phyloP scores from a whole-genome alignment of 2,113 vertebrate genomes.

The Ciconia stormi region DNA sequence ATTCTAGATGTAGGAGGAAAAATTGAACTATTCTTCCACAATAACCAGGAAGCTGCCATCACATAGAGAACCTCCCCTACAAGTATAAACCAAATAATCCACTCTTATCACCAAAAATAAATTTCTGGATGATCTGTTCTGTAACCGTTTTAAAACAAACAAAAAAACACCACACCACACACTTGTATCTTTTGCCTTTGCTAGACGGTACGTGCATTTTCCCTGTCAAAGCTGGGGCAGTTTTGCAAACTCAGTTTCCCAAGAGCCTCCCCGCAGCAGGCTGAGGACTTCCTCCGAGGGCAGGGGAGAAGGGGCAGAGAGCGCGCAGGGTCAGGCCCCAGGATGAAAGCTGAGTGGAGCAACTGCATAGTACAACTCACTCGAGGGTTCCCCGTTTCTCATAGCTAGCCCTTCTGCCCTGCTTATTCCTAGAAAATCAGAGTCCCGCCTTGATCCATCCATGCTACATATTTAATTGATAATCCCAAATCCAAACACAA shows the following conservation, averaged over 20 bases:
- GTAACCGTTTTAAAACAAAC: background rate
- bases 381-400: accelerated
- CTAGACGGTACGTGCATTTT: accelerated
- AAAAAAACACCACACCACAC: background rate
- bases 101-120: background rate
- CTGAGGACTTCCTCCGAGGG: accelerated
- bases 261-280: accelerated
- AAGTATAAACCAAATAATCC: accelerated
- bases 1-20: background rate
- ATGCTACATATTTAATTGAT: background rate
- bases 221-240: background rate
- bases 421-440: background rate
- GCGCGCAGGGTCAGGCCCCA: background rate
- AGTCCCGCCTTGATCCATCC: background rate
- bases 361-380: background rate
- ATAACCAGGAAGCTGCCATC: background rate
- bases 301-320: background rate
- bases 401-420: background rate
- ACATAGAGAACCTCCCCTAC: accelerated
- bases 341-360: background rate
- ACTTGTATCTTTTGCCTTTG: background rate
- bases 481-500: background rate
- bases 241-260: background rate
- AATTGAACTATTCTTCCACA: background rate
- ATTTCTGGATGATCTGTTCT: background rate